A percentile compares a stretch with the other conserved stretches of the same genome.
Evolutionary conservation across 2,797 vertebrate species (phyloP).

Genomic region (Phataginus tetradactyla): DNA sequence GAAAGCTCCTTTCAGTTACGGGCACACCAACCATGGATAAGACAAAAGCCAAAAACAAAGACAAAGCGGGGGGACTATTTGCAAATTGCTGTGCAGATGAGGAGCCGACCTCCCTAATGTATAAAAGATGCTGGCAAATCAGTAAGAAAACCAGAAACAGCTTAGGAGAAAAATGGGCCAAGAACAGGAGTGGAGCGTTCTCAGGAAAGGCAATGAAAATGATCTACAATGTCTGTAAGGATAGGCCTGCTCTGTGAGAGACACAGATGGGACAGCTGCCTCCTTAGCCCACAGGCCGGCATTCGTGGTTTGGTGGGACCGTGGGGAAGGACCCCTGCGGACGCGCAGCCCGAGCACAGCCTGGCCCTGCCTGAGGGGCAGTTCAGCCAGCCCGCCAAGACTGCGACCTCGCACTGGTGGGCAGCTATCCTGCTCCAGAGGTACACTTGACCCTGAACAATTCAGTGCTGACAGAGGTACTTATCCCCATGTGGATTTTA

Average conservation of each 20-base stretch:
- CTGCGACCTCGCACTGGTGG: rapidly evolving
- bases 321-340: neutral
- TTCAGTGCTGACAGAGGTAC: neutral
- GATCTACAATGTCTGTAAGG: neutral
- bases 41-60: neutral
- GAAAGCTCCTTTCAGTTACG: neutral
- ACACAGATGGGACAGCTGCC: neutral
- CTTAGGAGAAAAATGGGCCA: neutral
- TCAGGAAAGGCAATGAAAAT: neutral
- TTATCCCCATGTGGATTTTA: neutral
- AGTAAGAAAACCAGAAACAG: neutral
- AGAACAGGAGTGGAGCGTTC: neutral
- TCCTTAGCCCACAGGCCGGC: neutral
- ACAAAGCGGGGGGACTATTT: neutral
- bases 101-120: neutral
- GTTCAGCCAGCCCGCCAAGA: neutral
- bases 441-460: neutral
- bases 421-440: neutral
- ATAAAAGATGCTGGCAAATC: neutral
- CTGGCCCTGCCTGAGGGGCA: too few species aligned
- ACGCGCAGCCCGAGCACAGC: neutral
- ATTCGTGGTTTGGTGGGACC: too few species aligned
- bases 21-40: neutral
- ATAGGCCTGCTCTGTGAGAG: neutral
- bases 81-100: neutral